These are phyloP conservation scores for Chrysina gloriosa DNA, from an alignment of 2,888 invertebrate species.

Conservation along the genomic window DNA sequence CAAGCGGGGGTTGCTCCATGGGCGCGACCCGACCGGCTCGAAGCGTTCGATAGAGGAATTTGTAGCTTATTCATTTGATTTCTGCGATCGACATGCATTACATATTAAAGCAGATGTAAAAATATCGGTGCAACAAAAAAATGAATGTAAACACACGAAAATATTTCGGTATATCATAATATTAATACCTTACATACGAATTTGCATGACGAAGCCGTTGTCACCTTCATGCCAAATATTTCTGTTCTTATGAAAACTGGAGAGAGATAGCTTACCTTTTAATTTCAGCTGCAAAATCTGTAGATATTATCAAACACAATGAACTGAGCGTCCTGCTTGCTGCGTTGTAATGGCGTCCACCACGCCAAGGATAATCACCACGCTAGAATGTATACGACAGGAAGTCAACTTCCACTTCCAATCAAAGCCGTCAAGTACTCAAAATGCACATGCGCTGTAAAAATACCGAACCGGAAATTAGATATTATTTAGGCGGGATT, in stretches of 20 bases:
- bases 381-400: too few relatives aligned
- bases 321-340: too few relatives aligned
- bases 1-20: slow-evolving; percentile 35
- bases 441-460: too few relatives aligned
- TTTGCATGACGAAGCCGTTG: slow-evolving; percentile 2
- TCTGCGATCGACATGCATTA: slow-evolving; percentile 16
- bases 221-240: slow-evolving; percentile 21
- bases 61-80: background rate
- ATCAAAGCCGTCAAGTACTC: too few relatives aligned
- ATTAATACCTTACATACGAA: background rate
- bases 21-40: slow-evolving; percentile 38
- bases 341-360: too few relatives aligned
- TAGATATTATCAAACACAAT: too few relatives aligned
- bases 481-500: too few relatives aligned
- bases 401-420: too few relatives aligned
- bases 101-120: background rate
- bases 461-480: too few relatives aligned
- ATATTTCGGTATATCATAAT: too few relatives aligned
- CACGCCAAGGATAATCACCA: too few relatives aligned
- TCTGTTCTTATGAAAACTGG: background rate
- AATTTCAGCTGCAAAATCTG: background rate
- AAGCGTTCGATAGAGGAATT: slow-evolving; percentile 2
- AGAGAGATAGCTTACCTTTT: slow-evolving; percentile 14
- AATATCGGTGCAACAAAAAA: background rate
- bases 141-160: background rate